Evolutionary conservation across 2,797 vertebrate species (phyloP), one percentile per base, ranked within the genome.

Genomic region (Buceros bicornis): DNA sequence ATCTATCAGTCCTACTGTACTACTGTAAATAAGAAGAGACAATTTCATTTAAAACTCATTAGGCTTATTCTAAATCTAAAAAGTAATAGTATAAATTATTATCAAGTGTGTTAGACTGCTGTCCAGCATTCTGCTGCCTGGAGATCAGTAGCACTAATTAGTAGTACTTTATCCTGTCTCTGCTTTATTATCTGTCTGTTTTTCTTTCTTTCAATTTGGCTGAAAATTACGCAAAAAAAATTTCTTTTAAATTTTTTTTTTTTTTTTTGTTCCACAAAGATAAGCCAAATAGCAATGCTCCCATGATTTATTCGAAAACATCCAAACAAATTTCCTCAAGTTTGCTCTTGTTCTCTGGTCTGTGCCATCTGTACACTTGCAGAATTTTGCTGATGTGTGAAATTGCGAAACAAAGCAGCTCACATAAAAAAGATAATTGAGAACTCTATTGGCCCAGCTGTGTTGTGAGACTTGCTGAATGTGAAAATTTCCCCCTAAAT

Each of bases 361-460:
- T 31, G 40, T 58, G 78, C 77, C 95, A 93, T 95, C 96, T 95
- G 93, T 58, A 92, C 64, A 31, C 89, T 72, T 50, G 70, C 66
- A 90, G 67, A 54, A 87, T 96, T 96, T 92, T 92, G 94, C 95
- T 96, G 95, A 95, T 90, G 42, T 90, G 50, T 70, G 77, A 87
- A 77, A 73, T 10, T 40, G 82, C 77, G 70, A 87, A 92, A 93
- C 85, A 87, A 87, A 96, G 74, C 66, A 69, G 78, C 53, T 89
- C 57, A 22, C 82, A 95, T 95, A 96, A 91, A 76, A 93, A 72
- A 91, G 81, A 60, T 94, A 94, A 90, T 93, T 93, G 89, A 91
- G 82, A 91, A 42, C 22, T 50, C 87, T 58, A 7, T 45, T 82
- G 80, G 70, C 70, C 85, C 91, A 95, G 91, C 93, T 97, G 95